Base-by-base conservation (phyloP, 2,113 vertebrate genomes). In the Hypomesus transpacificus region DNA sequence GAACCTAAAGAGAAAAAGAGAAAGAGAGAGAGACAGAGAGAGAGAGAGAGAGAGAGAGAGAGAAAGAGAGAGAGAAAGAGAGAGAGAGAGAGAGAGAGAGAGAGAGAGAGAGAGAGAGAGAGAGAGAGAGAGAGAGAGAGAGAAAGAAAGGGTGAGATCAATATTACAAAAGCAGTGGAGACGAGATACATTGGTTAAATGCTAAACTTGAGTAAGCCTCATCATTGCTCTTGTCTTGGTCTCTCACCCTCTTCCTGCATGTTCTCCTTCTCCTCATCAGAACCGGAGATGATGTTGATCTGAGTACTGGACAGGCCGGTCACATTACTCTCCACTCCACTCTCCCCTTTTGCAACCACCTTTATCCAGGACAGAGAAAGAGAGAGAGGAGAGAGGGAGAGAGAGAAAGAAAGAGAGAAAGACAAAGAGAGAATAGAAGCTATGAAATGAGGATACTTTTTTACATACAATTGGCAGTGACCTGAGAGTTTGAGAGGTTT, bases 231-330 rank as follows among this genome's bases (percentile, higher is more conserved):
- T 62, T 51, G 1, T 80, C 69, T 34, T 76, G 74, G 2, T 70
- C 60, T 46, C 22, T 52, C 91, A 72, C 93, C 91, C 73, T 94
- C 89, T 1, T 91, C 92, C 86, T 93, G 91, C 75, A 86, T 88
- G 60, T 84, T 92, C 14, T 71, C 70, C 89, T 84, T 89, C 67
- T 94, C 93, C 84, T 93, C 91, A 73, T 93, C 91, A 83, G 92
- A 93, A 28, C 92, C 91, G 0, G 93, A 91, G 80, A 87, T 94
- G 0, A 85, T 85, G 0, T 88, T 84, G 73, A 89, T 94, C 74
- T 92, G 92, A 0, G 81, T 90, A 75, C 93, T 91, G 75, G 88
- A 89, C 61, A 92, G 59, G 2, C 91, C 90, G 52, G 81, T 78
- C 74, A 92, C 74, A 69, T 89, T 84, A 57, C 84, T 90, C 66